Percentiles rank a stretch among this genome's conserved stretches.
These are phyloP conservation scores for Pteruthius melanotis DNA, from an alignment of 2,113 vertebrate genomes.

Conservation along the genomic window DNA sequence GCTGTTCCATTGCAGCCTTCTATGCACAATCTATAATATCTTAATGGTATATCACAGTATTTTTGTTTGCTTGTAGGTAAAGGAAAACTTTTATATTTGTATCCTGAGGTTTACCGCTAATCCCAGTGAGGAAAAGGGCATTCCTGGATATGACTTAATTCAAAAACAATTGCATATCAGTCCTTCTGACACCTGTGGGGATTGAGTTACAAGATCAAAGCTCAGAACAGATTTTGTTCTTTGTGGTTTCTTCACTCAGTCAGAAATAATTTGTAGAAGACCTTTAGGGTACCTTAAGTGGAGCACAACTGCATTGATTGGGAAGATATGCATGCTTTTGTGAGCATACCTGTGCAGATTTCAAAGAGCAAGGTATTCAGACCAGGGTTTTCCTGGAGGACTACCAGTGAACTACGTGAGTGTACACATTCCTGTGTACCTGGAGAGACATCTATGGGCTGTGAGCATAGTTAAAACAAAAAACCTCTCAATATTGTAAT, in stretches of 20 bases:
- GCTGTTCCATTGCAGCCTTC: not conserved
- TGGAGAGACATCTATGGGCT: not conserved
- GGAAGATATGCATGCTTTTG: slow-evolving; percentile 14
- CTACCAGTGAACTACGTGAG: not conserved
- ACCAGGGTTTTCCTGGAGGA: slow-evolving; percentile 3
- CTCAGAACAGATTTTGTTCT: slow-evolving; percentile 12
- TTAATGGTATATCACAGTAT: not conserved
- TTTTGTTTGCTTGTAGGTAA: not conserved
- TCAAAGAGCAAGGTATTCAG: slow-evolving; percentile 17
- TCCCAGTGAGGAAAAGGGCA: not conserved
- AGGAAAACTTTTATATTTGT: not conserved
- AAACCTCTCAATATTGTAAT: not conserved
- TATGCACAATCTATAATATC: not conserved
- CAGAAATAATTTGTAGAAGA: slow-evolving; percentile 28
- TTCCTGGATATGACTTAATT: not conserved
- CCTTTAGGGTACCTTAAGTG: slow-evolving; percentile 14
- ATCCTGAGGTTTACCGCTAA: not conserved
- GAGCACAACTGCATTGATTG: not conserved
- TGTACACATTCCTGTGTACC: not conserved
- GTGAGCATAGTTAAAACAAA: not conserved
- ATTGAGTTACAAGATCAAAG: slow-evolving; percentile 11
- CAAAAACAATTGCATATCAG: not conserved
- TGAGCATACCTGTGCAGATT: slow-evolving; percentile 8
- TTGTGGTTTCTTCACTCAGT: not conserved
- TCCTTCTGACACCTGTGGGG: slow-evolving; percentile 14